Conservation (phyloP, 2,113 vertebrate species). For the Sinocyclocheilus anshuiensis region DNA sequence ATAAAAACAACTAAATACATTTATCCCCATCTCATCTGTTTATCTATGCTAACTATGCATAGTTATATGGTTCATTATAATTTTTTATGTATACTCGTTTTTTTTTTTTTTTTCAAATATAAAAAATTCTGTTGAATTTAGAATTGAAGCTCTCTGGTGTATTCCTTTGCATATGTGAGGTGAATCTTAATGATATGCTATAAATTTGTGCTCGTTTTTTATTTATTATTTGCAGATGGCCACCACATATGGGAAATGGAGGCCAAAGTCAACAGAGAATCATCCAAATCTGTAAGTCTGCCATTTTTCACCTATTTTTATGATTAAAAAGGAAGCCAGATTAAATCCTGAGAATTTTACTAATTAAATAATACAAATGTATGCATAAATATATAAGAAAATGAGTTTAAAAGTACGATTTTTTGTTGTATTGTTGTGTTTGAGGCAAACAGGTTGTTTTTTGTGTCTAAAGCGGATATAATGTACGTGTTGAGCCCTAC, state of each 20-base stretch:
- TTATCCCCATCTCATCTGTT: neutral
- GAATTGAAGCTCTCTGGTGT: neutral
- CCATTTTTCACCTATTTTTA: neutral
- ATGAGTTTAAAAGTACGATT: neutral
- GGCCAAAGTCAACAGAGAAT: conserved; percentile 89
- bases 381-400: neutral
- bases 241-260: conserved; percentile 98
- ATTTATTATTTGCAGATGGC: conserved; percentile 79
- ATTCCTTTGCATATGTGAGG: neutral
- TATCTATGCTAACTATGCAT: neutral
- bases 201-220: conserved; percentile 6
- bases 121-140: neutral
- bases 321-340: neutral
- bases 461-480: conserved; percentile 35
- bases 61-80: neutral
- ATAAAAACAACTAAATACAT: neutral
- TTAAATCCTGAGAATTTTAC: neutral
- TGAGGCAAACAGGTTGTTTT: conserved; percentile 17
- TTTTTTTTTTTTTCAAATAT: neutral
- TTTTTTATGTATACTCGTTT: neutral
- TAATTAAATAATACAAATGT: neutral
- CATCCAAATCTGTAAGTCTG: conserved; percentile 88
- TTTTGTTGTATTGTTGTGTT: conserved; percentile 18
- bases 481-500: conserved; percentile 7
- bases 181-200: neutral